Conservation (phyloP, 2,797 vertebrate genomes). For the Platyrinchus mystaceus region DNA sequence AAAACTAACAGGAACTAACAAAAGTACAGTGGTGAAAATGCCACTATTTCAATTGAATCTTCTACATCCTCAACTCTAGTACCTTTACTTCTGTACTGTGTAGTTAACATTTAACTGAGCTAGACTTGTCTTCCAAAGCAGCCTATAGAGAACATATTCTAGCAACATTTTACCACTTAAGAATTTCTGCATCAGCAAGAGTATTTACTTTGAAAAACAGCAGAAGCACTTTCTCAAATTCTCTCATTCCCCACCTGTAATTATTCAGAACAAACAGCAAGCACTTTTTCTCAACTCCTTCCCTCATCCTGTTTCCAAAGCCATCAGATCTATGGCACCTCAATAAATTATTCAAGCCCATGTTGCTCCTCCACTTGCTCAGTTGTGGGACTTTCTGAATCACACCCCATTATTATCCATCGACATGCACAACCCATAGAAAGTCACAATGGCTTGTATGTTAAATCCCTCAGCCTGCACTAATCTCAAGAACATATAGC, state of each 20-base stretch:
- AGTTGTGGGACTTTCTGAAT: slow-evolving; percentile 5
- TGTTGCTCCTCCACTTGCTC: slow-evolving; percentile 53
- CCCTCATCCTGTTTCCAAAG: slow-evolving; percentile 71
- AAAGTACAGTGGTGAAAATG: neutral
- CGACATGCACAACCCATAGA: neutral
- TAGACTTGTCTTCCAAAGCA: neutral
- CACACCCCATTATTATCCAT: neutral
- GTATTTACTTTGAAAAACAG: neutral
- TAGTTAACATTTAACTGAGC: neutral
- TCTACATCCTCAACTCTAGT: neutral
- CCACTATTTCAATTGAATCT: neutral
- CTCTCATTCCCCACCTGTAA: neutral
- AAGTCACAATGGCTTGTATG: neutral
- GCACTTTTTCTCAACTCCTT: neutral
- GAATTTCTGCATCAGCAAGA: neutral
- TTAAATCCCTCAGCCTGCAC: slow-evolving; percentile 1
- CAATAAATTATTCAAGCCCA: slow-evolving; percentile 82
- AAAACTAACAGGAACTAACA: neutral
- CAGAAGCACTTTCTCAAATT: neutral
- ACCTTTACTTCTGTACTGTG: neutral
- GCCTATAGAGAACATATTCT: neutral
- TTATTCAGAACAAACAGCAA: neutral
- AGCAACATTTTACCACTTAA: neutral
- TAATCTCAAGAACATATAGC: neutral
- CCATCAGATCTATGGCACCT: slow-evolving; percentile 74